Base-by-base conservation (phyloP, 1,140 invertebrate genomes). In the Goniozus legneri region DNA sequence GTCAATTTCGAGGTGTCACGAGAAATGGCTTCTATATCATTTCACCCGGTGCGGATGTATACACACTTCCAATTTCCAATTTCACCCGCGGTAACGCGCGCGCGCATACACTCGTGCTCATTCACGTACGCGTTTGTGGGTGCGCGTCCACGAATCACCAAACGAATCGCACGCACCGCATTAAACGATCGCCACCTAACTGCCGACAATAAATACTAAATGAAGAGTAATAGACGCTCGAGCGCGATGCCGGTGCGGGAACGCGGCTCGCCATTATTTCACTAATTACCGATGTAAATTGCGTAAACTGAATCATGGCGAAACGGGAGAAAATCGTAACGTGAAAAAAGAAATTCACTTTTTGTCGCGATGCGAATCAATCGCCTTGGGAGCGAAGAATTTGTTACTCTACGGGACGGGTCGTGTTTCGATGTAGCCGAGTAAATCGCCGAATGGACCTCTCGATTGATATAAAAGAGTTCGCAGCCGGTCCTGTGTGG, bases 381-480 rank as follows among this genome's bases (percentile, higher is more conserved):
- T n/a, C n/a, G n/a, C n/a, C n/a, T n/a, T n/a, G n/a, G n/a, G n/a
- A n/a, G n/a, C n/a, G n/a, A n/a, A n/a, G n/a, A n/a, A n/a, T n/a
- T n/a, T n/a, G n/a, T n/a, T n/a, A n/a, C n/a, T n/a, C n/a, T n/a
- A n/a, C n/a, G n/a, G n/a, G n/a, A n/a, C n/a, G n/a, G n/a, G n/a
- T n/a, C n/a, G n/a, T n/a, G n/a, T n/a, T n/a, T n/a, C n/a, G n/a
- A n/a, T n/a, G n/a, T n/a, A n/a, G n/a, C n/a, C n/a, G n/a, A n/a
- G n/a, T n/a, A n/a, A n/a, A n/a, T n/a, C n/a, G n/a, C 24, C 24
- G 24, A 27, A 27, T 27, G 24, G 24, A 4, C 4, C 24, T 40
- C 32, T 45, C 52, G 60, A 65, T 72, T 65, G 66, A 71, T 69
- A 68, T 64, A 69, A 62, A 67, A 67, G 64, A 70, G 60, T 62